Evolutionary conservation across 2,888 invertebrate species (phyloP).

Genomic region (Melikaiella ostensackeni): DNA sequence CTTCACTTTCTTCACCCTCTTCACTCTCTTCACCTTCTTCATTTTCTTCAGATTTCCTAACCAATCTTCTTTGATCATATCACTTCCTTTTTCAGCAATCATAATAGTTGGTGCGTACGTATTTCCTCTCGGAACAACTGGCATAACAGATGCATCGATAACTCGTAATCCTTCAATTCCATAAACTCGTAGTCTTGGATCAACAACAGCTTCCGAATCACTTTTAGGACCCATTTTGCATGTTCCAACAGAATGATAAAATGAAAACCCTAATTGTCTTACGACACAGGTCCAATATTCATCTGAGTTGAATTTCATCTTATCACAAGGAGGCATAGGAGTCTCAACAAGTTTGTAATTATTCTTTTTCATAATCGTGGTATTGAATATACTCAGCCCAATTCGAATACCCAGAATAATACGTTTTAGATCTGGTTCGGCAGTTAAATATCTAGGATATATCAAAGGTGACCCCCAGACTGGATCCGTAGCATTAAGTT

Average conservation of each 20-base stretch:
- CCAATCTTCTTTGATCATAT: conserved; percentile 80
- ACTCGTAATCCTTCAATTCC: conserved; percentile 79
- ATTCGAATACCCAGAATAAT: conserved; percentile 80
- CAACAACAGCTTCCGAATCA: conserved; percentile 77
- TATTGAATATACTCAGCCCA: conserved; percentile 80
- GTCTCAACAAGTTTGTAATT: background rate
- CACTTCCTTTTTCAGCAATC: conserved; percentile 82
- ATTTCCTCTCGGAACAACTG: conserved; percentile 80
- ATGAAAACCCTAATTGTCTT: conserved; percentile 79
- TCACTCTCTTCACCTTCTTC: background rate
- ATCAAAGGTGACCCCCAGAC: conserved; percentile 80
- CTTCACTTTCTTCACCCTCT: background rate
- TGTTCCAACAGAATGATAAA: conserved; percentile 81
- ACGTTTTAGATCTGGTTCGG: conserved; percentile 86
- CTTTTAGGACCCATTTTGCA: conserved; percentile 80
- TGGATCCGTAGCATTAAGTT: conserved; percentile 52
- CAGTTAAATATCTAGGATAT: conserved; percentile 84
- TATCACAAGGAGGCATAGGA: background rate
- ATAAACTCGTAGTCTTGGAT: conserved; percentile 78
- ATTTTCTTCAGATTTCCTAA: conserved; percentile 27
- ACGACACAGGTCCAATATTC: conserved; percentile 75
- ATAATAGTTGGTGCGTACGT: conserved; percentile 81
- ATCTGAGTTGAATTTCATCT: background rate
- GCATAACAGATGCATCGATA: conserved; percentile 82
- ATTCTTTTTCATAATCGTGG: conserved; percentile 78